phyloP scores from a whole-genome alignment of 2,797 vertebrate genomes.

The Lagorchestes hirsutus region DNA sequence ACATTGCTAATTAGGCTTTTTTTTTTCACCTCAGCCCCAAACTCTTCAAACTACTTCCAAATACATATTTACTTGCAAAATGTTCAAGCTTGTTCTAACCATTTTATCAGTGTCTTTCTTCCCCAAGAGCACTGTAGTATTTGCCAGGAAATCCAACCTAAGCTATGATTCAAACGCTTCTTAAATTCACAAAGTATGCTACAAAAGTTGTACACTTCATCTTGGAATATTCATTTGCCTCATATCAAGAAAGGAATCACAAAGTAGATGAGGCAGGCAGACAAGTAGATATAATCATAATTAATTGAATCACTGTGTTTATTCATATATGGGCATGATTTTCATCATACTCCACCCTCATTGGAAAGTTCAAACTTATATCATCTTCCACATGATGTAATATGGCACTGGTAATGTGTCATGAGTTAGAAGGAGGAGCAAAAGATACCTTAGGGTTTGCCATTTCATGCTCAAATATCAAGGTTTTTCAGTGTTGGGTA shows the following conservation, averaged over 20 bases:
- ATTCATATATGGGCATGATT: no score
- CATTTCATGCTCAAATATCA: background rate
- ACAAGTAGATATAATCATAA: no score
- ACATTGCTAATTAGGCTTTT: background rate
- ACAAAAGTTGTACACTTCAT: background rate
- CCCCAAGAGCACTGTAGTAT: background rate
- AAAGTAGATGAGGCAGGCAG: no score
- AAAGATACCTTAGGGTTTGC: background rate
- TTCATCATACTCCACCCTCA: background rate
- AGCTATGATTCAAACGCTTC: background rate
- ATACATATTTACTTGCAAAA: background rate
- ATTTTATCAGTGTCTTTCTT: no score
- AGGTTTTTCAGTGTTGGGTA: background rate
- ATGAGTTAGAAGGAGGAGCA: background rate
- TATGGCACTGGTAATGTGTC: background rate
- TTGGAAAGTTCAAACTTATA: background rate
- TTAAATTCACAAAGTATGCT: background rate
- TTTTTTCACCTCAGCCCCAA: background rate
- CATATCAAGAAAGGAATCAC: background rate
- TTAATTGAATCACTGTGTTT: no score
- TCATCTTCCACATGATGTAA: background rate
- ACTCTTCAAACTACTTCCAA: background rate
- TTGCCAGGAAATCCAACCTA: background rate
- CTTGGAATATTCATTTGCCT: background rate
- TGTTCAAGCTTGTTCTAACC: no score